These are phyloP conservation scores for Paedocypris sp. DNA, from an alignment of 2,113 vertebrate species.

Conservation along the genomic window DNA sequence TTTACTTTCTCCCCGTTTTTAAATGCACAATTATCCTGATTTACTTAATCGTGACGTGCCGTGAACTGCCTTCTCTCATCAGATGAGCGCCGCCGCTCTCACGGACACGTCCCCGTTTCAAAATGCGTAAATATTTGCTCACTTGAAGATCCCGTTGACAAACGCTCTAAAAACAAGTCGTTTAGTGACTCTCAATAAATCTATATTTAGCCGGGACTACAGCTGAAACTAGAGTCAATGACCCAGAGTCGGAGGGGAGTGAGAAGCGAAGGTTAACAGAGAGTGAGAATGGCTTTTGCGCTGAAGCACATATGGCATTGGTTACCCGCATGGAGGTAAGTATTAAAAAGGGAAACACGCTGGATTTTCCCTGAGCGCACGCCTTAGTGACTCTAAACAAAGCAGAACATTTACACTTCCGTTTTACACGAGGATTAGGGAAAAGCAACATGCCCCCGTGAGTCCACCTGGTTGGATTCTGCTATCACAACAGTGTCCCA, in stretches of 20 bases:
- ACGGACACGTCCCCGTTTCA: constrained; percentile 24
- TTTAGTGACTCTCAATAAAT: constrained; percentile 35
- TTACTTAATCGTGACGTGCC: constrained; percentile 27
- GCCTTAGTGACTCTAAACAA: constrained; percentile 46
- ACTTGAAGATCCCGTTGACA: constrained; percentile 20
- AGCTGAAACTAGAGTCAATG: constrained; percentile 35
- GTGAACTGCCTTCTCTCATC: constrained; percentile 10
- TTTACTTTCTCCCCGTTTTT: constrained; percentile 10
- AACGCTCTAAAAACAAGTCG: constrained; percentile 37
- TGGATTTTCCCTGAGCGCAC: constrained; percentile 41
- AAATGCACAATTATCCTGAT: constrained; percentile 25
- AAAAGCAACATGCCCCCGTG: constrained; percentile 8
- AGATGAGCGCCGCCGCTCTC: constrained; percentile 14
- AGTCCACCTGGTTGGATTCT: constrained; percentile 19
- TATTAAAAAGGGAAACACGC: constrained; percentile 46
- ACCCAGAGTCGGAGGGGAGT: constrained; percentile 31
- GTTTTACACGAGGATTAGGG: constrained; percentile 23
- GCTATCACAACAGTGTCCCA: background rate
- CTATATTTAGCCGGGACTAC: constrained; percentile 31
- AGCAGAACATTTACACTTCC: constrained; percentile 46
- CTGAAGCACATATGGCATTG: constrained; percentile 46
- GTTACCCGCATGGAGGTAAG: constrained; percentile 45
- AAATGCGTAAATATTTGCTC: constrained; percentile 36
- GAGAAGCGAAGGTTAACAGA: constrained; percentile 28
- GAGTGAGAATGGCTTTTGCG: constrained; percentile 43